Base-by-base conservation (phyloP, 2,888 invertebrate genomes). In the Nymphalis polychloros region DNA sequence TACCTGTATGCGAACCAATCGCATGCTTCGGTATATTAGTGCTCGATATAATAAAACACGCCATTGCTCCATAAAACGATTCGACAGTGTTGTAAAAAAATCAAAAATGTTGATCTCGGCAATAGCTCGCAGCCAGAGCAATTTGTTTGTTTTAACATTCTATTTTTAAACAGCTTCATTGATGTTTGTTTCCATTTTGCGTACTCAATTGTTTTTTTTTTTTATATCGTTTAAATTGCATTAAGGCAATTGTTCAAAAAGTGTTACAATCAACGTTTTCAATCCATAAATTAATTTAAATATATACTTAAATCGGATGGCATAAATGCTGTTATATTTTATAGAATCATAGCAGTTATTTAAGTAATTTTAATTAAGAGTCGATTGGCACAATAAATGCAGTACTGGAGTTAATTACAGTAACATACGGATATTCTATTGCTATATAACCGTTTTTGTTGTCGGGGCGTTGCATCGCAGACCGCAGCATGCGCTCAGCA, bases 401-500 rank as follows among this genome's bases (percentile, higher is more conserved):
- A 55, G 48, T 55, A 67, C 68, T 53, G 62, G 67, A 61, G 63
- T 68, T 64, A 61, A 70, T 69, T 66, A 72, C 62, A 50, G 48
- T 48, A 53, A 46, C 63, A 57, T 50, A 57, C 27, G 23, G 46
- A 48, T 20, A 57, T 64, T 63, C 57, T 64, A 66, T 67, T 67
- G 62, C 60, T 69, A 64, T 72, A 67, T 73, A 70, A 73, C 61
- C 69, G 69, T 71, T 70, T 73, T 73, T 72, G 69, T 70, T 70
- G 68, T 72, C 70, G 52, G 63, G 71, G 70, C 59, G 74, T 67
- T 65, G 72, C 67, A 62, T 70, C 66, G 70, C 53, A 66, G 70
- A 76, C 79, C 77, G 70, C 79, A 76, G 72, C 77, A 77, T 75
- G 70, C 75, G 74, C 68, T 73, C 75, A 69, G 80, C 79, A 79